Base-by-base conservation (phyloP, 30 jellyfish, hydroid and myxozoan species). In the Catostylus mosaicus region DNA sequence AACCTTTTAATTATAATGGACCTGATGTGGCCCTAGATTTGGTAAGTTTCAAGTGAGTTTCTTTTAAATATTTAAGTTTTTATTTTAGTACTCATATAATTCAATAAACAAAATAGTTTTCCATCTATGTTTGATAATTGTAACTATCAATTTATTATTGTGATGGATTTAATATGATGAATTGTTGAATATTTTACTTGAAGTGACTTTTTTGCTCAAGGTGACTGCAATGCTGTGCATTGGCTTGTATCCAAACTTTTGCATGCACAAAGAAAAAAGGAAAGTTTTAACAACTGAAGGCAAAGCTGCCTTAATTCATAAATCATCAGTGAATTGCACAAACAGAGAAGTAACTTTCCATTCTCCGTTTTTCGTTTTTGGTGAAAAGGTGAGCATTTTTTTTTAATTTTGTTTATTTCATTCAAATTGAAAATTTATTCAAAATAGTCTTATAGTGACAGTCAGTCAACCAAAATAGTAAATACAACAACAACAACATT, bases 251-350 rank as follows among this genome's bases (percentile, higher is more conserved):
- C 99, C 99, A 20, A 94, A 94, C 77, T 83, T 94, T 70, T 94
- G 97, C 85, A 88, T 94, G 96, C 99, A 94, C 78, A 78, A 84
- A 61, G 97, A 88, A 51, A 94, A 94, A 84, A 54, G 99, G 66
- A 94, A 94, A 50, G 99, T 94, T 7, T 59, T 82, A 48, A 94
- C 99, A 22, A 94, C 99, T 19, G 99, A 88, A 83, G 99, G 99
- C 50, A 94, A 85, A 43, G 61, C 86, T 1, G 99, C 99, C 2
- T 70, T 94, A 19, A 88, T 94, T 26, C 99, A 94, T 88, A 94
- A 94, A 56, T 88, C 99, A 60, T 94, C 99, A 9, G 99, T 94
- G 48, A 89, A 86, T 61, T 94, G 99, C 69, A 60, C 97, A 30
- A 88, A 87, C 86, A 51, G 97, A 37, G 97, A 94, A 65, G 66